Evolutionary conservation across 1,140 invertebrate genomes (phyloP).

Genomic region (Drosophila auraria): DNA sequence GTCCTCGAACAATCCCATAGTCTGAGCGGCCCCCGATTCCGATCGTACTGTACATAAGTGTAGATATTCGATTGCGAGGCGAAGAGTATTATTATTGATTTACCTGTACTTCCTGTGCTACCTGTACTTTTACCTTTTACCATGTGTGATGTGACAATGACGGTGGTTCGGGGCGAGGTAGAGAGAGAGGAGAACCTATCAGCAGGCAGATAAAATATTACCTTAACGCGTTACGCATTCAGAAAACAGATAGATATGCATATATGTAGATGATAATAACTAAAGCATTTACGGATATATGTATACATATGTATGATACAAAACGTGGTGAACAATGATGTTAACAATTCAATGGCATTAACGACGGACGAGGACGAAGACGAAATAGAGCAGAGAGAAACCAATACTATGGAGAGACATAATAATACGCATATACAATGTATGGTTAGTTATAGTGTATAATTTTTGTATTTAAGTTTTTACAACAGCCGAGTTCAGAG

Average conservation of each 20-base stretch:
- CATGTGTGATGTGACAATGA: constrained; percentile 15
- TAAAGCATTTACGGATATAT: constrained; percentile 52
- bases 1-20: constrained; percentile 51
- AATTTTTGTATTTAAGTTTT: constrained; percentile 82
- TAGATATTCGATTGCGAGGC: constrained; percentile 54
- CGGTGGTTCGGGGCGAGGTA: constrained; percentile 28
- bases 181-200: constrained; percentile 55
- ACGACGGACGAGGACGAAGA: constrained; percentile 54
- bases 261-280: constrained; percentile 50
- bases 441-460: constrained; percentile 77
- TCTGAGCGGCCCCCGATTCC: constrained; percentile 40
- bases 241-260: constrained; percentile 44
- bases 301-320: constrained; percentile 54
- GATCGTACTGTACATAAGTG: constrained; percentile 40
- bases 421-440: constrained; percentile 56
- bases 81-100: constrained; percentile 51
- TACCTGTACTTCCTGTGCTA: constrained; percentile 12
- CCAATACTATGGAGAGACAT: constrained; percentile 61
- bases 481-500: constrained; percentile 65
- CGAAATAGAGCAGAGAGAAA: constrained; percentile 47
- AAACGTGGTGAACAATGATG: constrained; percentile 82
- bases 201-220: constrained; percentile 78
- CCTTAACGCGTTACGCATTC: constrained; percentile 80
- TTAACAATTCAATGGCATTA: constrained; percentile 81
- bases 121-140: constrained; percentile 3